A percentile compares a stretch with the other conserved stretches of the same genome.
Conservation (phyloP, 2,113 vertebrate genomes). For the Oriolus oriolus region DNA sequence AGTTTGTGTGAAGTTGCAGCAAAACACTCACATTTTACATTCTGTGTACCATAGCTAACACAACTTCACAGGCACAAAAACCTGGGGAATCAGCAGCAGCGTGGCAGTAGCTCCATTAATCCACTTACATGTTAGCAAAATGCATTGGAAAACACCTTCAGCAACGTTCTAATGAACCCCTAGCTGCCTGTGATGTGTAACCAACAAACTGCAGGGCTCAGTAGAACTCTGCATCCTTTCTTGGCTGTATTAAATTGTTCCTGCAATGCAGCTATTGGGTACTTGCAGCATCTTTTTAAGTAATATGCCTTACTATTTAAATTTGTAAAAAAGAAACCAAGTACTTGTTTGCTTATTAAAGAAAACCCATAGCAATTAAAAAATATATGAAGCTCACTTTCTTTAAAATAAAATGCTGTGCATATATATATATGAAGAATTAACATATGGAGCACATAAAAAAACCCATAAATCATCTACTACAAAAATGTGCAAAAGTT, state of each 20-base stretch:
- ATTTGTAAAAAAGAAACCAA: neutral
- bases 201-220: neutral
- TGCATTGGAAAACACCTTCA: neutral
- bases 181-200: neutral
- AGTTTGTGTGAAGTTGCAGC: neutral
- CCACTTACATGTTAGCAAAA: neutral
- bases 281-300: neutral
- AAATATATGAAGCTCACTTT: neutral
- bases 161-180: neutral
- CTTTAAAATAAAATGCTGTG: neutral
- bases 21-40: neutral
- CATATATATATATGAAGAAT: neutral
- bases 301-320: neutral
- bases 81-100: neutral
- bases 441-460: neutral
- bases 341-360: neutral
- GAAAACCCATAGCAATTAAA: neutral
- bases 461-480: accelerated
- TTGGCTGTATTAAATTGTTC: neutral
- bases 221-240: neutral
- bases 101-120: neutral
- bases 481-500: neutral
- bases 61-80: neutral
- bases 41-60: too few relatives aligned
- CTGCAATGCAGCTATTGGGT: neutral